phyloP scores from a whole-genome alignment of 2,888 invertebrate genomes.

The Apamea crenata region DNA sequence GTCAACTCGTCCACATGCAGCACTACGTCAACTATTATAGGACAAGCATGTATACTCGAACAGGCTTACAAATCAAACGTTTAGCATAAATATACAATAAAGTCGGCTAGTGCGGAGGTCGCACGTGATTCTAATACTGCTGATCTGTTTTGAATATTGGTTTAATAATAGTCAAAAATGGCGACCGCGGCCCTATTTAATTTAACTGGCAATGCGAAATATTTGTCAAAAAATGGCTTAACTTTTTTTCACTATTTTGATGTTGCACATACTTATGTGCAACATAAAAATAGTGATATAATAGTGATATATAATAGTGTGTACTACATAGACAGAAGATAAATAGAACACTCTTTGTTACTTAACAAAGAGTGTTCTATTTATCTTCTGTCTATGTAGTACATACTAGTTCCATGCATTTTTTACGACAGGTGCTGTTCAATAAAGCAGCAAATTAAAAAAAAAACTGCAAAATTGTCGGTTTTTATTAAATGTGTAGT shows the following conservation, averaged over 20 bases:
- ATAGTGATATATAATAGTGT: no score
- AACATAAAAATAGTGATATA: no score
- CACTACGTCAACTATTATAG: constrained; percentile 9
- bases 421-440: background rate
- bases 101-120: constrained; percentile 51
- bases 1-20: background rate
- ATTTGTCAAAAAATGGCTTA: no score
- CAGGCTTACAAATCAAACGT: constrained; percentile 73
- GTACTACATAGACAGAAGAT: no score
- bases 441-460: background rate
- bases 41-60: constrained; percentile 18
- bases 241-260: no score
- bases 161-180: constrained; percentile 60
- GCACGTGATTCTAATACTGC: constrained; percentile 68
- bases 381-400: background rate
- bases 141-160: constrained; percentile 52
- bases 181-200: background rate
- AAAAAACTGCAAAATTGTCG: background rate
- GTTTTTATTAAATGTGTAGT: background rate
- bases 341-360: no score
- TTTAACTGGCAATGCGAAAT: background rate
- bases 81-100: constrained; percentile 77
- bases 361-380: background rate
- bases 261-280: no score
- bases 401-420: background rate